Percentiles rank a stretch among this genome's conserved stretches.
Conservation (phyloP, 2,113 vertebrate species). For the Promerops cafer region DNA sequence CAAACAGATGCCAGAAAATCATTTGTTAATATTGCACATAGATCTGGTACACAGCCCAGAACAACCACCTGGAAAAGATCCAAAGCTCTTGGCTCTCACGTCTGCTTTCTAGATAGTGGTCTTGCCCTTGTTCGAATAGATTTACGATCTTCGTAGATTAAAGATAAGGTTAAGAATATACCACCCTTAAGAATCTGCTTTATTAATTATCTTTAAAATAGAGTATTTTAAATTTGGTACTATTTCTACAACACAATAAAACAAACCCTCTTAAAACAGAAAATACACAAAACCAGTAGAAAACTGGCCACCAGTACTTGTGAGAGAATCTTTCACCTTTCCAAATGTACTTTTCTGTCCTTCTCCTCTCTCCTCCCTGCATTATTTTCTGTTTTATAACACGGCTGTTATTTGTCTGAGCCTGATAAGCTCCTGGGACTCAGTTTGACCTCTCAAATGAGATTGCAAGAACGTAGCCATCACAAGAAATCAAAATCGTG, state of each 20-base stretch:
- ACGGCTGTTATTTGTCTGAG: background rate
- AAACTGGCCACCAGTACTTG: background rate
- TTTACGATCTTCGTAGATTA: background rate
- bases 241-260: background rate
- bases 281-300: background rate
- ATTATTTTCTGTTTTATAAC: background rate
- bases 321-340: background rate
- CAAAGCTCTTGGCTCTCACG: background rate
- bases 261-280: background rate
- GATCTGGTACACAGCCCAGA: constrained; percentile 1
- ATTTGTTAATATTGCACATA: background rate
- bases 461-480: background rate
- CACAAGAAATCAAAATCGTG: constrained; percentile 29
- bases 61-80: background rate
- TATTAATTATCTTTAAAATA: background rate
- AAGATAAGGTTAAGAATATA: constrained; percentile 7
- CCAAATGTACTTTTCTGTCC: background rate
- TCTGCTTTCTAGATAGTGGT: constrained; percentile 5
- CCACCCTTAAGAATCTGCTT: background rate
- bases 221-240: background rate
- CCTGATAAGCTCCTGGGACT: background rate
- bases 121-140: background rate
- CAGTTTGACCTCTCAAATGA: constrained; percentile 13
- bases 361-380: background rate
- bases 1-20: background rate